phyloP scores from a whole-genome alignment of 2,797 vertebrate genomes.

The Nasua narica region DNA sequence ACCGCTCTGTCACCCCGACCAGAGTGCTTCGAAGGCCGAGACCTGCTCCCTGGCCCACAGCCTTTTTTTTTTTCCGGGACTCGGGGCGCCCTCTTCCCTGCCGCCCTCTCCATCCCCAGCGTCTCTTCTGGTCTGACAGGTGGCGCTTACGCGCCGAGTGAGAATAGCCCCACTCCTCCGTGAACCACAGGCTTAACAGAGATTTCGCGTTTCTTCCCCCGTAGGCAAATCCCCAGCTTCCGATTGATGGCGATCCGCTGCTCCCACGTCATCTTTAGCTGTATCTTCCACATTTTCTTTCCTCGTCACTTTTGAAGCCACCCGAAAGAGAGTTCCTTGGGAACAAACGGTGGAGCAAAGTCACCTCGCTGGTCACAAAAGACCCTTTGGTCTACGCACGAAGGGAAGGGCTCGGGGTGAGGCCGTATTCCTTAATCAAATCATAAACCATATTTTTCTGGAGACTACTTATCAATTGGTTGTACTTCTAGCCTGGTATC shows the following conservation, averaged over 20 bases:
- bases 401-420: neutral
- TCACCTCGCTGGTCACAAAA: neutral
- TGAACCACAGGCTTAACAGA: neutral
- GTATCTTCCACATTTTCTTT: too few relatives aligned
- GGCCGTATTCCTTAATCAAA: neutral
- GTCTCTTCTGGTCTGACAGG: slow-evolving; percentile 18
- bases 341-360: neutral
- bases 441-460: neutral
- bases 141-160: neutral
- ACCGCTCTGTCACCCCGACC: neutral
- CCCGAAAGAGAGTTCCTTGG: neutral
- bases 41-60: neutral
- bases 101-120: neutral
- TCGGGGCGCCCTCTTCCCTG: neutral
- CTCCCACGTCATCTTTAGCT: neutral
- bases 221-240: neutral
- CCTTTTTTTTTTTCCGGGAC: neutral
- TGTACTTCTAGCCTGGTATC: neutral
- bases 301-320: neutral
- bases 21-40: accelerated
- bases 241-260: neutral
- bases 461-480: neutral
- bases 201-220: neutral
- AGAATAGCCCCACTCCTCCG: neutral
- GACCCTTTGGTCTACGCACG: neutral